Evolutionary conservation across 2,888 invertebrate genomes (phyloP).

Genomic region (Cephonodes hylas): DNA sequence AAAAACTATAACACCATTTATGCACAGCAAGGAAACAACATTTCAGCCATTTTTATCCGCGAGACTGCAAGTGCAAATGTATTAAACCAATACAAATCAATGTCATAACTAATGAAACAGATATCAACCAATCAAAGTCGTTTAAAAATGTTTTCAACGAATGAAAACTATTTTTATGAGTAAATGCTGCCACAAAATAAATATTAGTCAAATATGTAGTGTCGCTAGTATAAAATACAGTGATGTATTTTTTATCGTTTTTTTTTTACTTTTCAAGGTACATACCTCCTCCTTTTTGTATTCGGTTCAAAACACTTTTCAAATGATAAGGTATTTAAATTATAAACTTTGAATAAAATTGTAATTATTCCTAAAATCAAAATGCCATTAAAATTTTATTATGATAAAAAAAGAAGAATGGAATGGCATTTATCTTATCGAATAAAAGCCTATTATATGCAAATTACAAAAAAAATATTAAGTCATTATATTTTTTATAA

Average conservation of each 20-base stretch:
- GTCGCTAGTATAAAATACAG: not conserved
- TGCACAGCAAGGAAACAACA: slow-evolving; percentile 62
- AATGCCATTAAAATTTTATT: too few relatives aligned
- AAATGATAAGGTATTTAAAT: too few relatives aligned
- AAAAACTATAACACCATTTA: slow-evolving; percentile 50
- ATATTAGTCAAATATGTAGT: not conserved
- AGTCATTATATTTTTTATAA: too few relatives aligned
- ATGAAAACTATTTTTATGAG: not conserved
- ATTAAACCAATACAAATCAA: slow-evolving; percentile 41
- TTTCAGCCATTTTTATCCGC: slow-evolving; percentile 79
- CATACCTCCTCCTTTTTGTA: too few relatives aligned
- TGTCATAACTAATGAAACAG: slow-evolving; percentile 20
- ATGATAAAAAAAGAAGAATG: too few relatives aligned
- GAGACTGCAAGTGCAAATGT: slow-evolving; percentile 47
- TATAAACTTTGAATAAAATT: too few relatives aligned
- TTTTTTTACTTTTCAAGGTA: not conserved
- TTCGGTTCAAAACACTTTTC: too few relatives aligned
- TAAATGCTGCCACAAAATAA: not conserved
- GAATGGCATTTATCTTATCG: too few relatives aligned
- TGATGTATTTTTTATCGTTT: not conserved
- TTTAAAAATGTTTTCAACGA: not conserved
- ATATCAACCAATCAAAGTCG: slow-evolving; percentile 31
- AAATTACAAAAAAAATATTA: too few relatives aligned
- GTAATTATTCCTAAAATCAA: too few relatives aligned
- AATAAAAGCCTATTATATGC: too few relatives aligned